A percentile compares a stretch with the other conserved stretches of the same genome.
These are phyloP conservation scores for Saccostrea echinata DNA, from an alignment of 1,140 invertebrate genomes.

Conservation along the genomic window DNA sequence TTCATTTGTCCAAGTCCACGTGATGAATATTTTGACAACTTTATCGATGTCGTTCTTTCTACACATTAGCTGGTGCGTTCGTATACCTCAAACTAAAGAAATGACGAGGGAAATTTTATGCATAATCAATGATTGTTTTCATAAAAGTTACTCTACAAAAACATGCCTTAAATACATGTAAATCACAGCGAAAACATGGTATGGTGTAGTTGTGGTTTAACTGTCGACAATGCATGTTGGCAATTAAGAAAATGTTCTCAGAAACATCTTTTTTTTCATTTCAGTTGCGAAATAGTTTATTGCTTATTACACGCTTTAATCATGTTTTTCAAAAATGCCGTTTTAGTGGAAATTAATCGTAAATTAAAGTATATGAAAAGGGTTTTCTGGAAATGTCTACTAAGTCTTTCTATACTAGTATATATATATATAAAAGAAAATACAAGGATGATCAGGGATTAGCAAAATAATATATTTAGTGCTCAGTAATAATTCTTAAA, in stretches of 20 bases:
- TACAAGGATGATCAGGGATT: no score
- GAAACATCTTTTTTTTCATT: neutral
- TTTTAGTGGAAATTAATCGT: no score
- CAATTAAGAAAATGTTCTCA: neutral
- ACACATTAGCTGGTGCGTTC: neutral
- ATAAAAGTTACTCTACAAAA: neutral
- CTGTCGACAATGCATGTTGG: neutral
- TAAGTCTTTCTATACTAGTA: no score
- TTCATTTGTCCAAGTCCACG: neutral
- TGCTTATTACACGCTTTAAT: no score
- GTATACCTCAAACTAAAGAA: neutral
- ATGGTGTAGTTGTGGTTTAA: neutral
- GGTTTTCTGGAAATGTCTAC: no score
- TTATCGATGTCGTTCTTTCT: neutral
- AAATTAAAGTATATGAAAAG: no score
- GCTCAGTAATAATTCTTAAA: no score
- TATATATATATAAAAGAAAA: no score
- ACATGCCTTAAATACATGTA: neutral
- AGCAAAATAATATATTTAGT: no score
- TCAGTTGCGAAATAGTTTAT: neutral
- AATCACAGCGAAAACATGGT: neutral
- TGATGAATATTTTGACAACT: constrained; percentile 37
- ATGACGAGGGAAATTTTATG: neutral
- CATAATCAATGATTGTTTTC: neutral
- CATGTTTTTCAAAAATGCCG: no score